Percentiles rank a stretch among this genome's conserved stretches.
Conservation (phyloP, 1,140 invertebrate species). For the Meloidogyne chitwoodi region DNA sequence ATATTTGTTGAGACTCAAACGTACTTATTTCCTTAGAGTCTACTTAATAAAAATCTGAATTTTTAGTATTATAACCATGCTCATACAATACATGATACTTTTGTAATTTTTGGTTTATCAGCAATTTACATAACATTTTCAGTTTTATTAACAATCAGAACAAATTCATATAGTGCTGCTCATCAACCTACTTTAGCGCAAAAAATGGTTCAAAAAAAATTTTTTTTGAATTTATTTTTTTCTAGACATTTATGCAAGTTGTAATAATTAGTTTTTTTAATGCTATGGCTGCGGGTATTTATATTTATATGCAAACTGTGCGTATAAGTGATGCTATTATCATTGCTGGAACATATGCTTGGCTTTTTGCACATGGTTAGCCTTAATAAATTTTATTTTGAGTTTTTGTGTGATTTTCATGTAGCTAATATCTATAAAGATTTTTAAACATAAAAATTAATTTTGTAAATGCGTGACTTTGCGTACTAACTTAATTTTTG, state of each 20-base stretch:
- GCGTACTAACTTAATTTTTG: too few species aligned
- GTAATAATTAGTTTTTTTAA: constrained; percentile 29
- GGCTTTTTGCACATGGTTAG: constrained; percentile 27
- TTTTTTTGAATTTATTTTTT: not conserved
- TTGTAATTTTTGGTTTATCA: constrained; percentile 17
- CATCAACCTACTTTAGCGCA: constrained; percentile 11
- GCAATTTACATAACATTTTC: constrained; percentile 11
- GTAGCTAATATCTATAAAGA: too few species aligned
- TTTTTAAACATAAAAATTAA: too few species aligned
- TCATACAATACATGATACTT: constrained; percentile 10
- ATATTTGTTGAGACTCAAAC: not conserved
- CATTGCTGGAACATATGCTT: constrained; percentile 22
- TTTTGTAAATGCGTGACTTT: too few species aligned
- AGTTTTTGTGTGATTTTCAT: not conserved
- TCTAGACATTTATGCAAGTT: constrained; percentile 31
- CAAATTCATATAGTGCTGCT: not conserved
- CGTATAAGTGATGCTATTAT: constrained; percentile 23
- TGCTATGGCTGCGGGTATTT: constrained; percentile 24
- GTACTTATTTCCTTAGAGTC: not conserved
- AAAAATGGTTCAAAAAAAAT: constrained; percentile 1
- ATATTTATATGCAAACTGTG: constrained; percentile 25
- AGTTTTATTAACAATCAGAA: constrained; percentile 1
- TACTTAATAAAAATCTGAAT: not conserved
- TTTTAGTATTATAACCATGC: constrained; percentile 4
- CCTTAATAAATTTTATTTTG: not conserved